Base-by-base conservation (phyloP, 2,888 invertebrate genomes). In the Dynastes maya region DNA sequence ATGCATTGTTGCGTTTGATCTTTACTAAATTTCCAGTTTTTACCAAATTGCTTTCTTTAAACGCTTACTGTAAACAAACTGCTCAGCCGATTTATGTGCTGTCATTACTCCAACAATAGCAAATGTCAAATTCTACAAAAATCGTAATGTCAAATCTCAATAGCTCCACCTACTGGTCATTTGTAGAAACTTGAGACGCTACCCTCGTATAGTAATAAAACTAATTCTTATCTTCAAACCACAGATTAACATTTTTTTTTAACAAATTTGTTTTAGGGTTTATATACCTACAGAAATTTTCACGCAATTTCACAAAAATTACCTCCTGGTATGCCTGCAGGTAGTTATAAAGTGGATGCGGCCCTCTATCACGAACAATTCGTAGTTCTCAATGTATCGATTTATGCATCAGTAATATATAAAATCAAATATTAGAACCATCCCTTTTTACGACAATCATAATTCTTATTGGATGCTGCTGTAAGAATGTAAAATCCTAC, bases 341-440 rank as follows among this genome's bases (percentile, higher is more conserved):
- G 53, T n/a, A n/a, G 16, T 4, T 53, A 53, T 16, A 53, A 53
- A 16, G 0, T 53, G 5, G 53, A 53, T 16, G 4, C 16, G 1
- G 53, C 6, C 16, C 0, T 53, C 2, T 13, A 16, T 5, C 53
- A 53, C 13, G 16, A 53, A 53, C 53, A 53, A 53, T n/a, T 53
- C 2, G 5, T n/a, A 16, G 53, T 2, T 16, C 2, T 53, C n/a
- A 53, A 53, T 16, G 0, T 53, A 6, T 16, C 53, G 53, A 0
- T 53, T 53, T 53, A 53, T 53, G 53, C 16, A 53, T n/a, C 53
- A n/a, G 13, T 53, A 53, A 6, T 53, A n/a, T 53, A 53, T n/a
- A 53, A 53, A 53, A 5, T 53, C 13, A 53, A 53, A n/a, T 53
- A 53, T n/a, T 53, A 53, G 53, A 6, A 53, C 16, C 6, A 9